phyloP scores from a whole-genome alignment of 2,797 vertebrate species.

The Xyrichtys novacula region DNA sequence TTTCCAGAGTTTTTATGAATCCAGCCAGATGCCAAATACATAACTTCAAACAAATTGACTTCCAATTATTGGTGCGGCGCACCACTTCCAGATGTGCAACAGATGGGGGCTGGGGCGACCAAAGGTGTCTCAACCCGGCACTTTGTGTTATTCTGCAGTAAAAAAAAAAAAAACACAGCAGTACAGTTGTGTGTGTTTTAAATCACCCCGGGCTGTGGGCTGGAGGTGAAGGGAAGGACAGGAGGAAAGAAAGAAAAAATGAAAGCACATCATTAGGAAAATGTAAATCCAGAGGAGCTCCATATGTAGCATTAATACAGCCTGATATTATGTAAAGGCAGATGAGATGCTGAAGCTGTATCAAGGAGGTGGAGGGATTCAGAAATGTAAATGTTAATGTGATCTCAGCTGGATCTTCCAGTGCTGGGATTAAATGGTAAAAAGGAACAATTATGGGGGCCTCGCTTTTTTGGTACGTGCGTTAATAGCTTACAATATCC shows the following conservation, averaged over 20 bases:
- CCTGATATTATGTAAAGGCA: slow-evolving; percentile 80
- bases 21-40: slow-evolving; percentile 88
- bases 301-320: slow-evolving; percentile 76
- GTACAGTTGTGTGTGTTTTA: slow-evolving; percentile 81
- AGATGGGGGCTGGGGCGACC: slow-evolving; percentile 83
- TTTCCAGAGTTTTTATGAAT: slow-evolving; percentile 89
- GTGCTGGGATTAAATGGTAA: slow-evolving; percentile 78
- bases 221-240: slow-evolving; percentile 85
- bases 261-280: slow-evolving; percentile 83
- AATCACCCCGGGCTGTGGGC: slow-evolving; percentile 79
- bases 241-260: slow-evolving; percentile 49
- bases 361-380: slow-evolving; percentile 70
- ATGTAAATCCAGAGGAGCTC: slow-evolving; percentile 79
- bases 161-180: slow-evolving; percentile 62
- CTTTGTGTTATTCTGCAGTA: slow-evolving; percentile 79
- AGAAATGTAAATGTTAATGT: slow-evolving; percentile 83
- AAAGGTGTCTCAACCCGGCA: slow-evolving; percentile 81
- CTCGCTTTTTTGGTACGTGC: slow-evolving; percentile 66
- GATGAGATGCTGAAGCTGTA: slow-evolving; percentile 73
- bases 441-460: slow-evolving; percentile 77
- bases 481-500: slow-evolving; percentile 76
- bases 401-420: slow-evolving; percentile 76
- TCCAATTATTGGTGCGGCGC: slow-evolving; percentile 86
- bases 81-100: slow-evolving; percentile 89
- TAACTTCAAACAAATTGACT: slow-evolving; percentile 92